These are phyloP conservation scores for Salvelinus sp. DNA, from an alignment of 2,113 vertebrate genomes.

Conservation along the genomic window DNA sequence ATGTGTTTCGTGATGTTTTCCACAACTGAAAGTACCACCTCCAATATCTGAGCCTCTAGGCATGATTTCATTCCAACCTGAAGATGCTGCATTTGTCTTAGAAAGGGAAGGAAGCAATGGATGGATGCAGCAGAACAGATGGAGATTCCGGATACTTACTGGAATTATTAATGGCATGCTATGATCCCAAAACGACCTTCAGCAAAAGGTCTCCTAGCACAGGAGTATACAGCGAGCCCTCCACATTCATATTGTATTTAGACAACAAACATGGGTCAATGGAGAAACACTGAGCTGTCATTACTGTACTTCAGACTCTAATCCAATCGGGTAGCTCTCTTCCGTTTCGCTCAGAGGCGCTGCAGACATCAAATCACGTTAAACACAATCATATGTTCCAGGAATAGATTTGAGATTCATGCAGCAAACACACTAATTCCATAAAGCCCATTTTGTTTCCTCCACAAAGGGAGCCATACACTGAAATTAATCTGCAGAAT, in stretches of 20 bases:
- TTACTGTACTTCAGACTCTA: constrained; percentile 33
- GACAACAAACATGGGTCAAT: constrained; percentile 62
- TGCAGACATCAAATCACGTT: constrained; percentile 48
- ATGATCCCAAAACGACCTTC: constrained; percentile 78
- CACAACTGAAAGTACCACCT: constrained; percentile 41
- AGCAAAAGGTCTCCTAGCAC: constrained; percentile 58
- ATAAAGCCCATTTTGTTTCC: constrained; percentile 71
- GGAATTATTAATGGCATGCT: constrained; percentile 75
- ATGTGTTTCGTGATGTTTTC: constrained; percentile 24
- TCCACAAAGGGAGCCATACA: constrained; percentile 60
- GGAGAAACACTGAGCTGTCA: constrained; percentile 59
- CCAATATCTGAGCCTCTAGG: constrained; percentile 46
- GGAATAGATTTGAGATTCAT: constrained; percentile 63
- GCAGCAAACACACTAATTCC: constrained; percentile 66
- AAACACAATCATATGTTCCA: constrained; percentile 52
- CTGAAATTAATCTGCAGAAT: constrained; percentile 70
- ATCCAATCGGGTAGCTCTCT: constrained; percentile 50
- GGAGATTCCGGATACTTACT: constrained; percentile 70
- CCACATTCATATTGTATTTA: constrained; percentile 61
- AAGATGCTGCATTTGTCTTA: constrained; percentile 64
- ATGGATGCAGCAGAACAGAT: constrained; percentile 65
- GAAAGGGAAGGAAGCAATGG: constrained; percentile 58
- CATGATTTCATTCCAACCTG: constrained; percentile 60
- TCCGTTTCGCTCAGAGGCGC: constrained; percentile 25
- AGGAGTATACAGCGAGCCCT: constrained; percentile 27